Evolutionary conservation across 2,113 vertebrate genomes (phyloP).

Genomic region (Castor canadensis): DNA sequence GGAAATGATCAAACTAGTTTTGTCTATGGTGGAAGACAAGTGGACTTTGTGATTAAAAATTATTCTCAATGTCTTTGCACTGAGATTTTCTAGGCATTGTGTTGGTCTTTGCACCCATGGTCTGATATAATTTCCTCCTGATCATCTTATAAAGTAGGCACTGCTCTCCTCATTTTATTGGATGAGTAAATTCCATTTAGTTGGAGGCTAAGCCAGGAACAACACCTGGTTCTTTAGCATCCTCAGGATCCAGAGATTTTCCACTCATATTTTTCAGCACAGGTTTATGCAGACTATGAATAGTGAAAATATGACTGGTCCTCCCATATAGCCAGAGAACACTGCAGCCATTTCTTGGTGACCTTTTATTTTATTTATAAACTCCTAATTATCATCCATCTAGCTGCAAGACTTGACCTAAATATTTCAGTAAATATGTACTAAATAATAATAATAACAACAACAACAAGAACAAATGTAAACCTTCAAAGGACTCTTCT

Average conservation of each 20-base stretch:
- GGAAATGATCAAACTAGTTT: background rate
- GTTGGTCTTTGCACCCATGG: background rate
- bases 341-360: background rate
- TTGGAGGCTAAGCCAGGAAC: background rate
- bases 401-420: background rate
- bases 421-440: background rate
- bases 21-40: background rate
- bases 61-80: background rate
- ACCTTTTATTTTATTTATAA: background rate
- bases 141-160: background rate
- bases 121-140: background rate
- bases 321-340: background rate
- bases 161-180: background rate
- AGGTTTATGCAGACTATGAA: background rate
- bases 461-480: background rate
- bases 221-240: background rate
- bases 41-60: background rate
- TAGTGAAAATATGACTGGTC: background rate
- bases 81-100: background rate
- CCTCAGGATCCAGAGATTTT: background rate
- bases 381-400: background rate
- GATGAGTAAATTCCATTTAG: background rate
- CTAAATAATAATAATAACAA: background rate
- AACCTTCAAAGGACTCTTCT: background rate
- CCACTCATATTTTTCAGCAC: background rate